phyloP scores from a whole-genome alignment of 92 coral and sea anemone species.

The Montipora capitata region DNA sequence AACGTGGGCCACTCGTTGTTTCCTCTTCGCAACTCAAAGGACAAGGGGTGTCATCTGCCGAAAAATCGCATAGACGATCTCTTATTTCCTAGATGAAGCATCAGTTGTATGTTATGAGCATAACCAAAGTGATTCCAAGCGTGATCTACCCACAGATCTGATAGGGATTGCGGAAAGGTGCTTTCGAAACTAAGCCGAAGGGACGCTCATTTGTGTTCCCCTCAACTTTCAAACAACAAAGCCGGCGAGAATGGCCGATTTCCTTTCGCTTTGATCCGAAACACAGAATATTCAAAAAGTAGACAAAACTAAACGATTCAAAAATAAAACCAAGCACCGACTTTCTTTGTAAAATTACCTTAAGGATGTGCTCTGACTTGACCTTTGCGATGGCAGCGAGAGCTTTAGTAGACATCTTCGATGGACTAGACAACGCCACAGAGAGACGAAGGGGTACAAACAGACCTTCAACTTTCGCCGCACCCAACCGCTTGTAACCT shows the following conservation, averaged over 20 bases:
- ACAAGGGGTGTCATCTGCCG: slow-evolving; percentile 99
- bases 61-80: slow-evolving; percentile 86
- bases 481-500: slow-evolving; percentile 86
- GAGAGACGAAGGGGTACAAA: slow-evolving; percentile 96
- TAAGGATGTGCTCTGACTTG: slow-evolving; percentile 91
- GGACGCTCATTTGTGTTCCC: slow-evolving; percentile 86
- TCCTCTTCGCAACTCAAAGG: slow-evolving; percentile 91
- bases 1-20: slow-evolving; percentile 95
- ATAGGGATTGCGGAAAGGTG: slow-evolving; percentile 3
- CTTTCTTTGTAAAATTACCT: slow-evolving; percentile 75
- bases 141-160: neutral
- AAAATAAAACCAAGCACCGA: neutral
- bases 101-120: slow-evolving; percentile 10
- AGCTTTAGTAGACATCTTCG: slow-evolving; percentile 94
- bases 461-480: slow-evolving; percentile 89
- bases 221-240: slow-evolving; percentile 83
- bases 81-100: slow-evolving; percentile 57
- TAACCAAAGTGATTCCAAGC: neutral
- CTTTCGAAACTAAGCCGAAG: slow-evolving; percentile 67
- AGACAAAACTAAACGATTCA: slow-evolving; percentile 18
- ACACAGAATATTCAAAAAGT: neutral
- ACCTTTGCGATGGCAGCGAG: slow-evolving; percentile 97
- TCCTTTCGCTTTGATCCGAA: slow-evolving; percentile 66
- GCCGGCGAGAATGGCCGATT: slow-evolving; percentile 95
- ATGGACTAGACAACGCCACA: slow-evolving; percentile 85